Evolutionary conservation across 2,113 vertebrate species (phyloP).

Genomic region (Heterocephalus glaber): DNA sequence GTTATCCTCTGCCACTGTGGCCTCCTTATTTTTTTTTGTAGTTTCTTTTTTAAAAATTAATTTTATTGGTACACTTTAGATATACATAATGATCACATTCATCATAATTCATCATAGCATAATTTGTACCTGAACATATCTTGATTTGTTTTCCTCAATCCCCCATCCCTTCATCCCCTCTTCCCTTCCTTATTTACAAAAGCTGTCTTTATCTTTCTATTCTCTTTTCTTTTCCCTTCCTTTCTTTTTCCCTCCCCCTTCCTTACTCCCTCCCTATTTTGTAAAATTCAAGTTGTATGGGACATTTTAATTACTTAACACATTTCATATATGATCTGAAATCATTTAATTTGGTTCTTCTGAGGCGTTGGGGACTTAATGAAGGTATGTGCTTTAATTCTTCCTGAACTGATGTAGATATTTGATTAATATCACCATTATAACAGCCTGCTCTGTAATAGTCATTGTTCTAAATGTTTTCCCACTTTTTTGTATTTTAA

Average conservation of each 20-base stretch:
- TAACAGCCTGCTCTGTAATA: neutral
- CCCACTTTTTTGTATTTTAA: neutral
- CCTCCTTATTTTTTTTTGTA: neutral
- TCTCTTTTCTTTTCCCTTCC: neutral
- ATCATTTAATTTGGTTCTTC: neutral
- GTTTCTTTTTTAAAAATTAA: neutral
- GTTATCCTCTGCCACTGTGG: neutral
- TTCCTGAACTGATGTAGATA: neutral
- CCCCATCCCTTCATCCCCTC: neutral
- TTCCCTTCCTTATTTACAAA: neutral
- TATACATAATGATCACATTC: neutral
- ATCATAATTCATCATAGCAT: neutral
- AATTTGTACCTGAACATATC: neutral
- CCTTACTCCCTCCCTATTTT: neutral
- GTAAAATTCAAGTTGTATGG: neutral
- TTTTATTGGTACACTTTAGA: neutral
- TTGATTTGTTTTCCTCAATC: neutral
- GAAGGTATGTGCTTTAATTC: neutral
- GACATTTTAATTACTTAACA: neutral
- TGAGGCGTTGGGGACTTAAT: neutral
- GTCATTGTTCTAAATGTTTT: neutral
- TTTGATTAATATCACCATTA: neutral
- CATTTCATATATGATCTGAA: neutral
- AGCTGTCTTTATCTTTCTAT: neutral
- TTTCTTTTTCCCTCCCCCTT: neutral